Base-by-base conservation (phyloP, 2,888 invertebrate species). In the Spicauda simplicius region DNA sequence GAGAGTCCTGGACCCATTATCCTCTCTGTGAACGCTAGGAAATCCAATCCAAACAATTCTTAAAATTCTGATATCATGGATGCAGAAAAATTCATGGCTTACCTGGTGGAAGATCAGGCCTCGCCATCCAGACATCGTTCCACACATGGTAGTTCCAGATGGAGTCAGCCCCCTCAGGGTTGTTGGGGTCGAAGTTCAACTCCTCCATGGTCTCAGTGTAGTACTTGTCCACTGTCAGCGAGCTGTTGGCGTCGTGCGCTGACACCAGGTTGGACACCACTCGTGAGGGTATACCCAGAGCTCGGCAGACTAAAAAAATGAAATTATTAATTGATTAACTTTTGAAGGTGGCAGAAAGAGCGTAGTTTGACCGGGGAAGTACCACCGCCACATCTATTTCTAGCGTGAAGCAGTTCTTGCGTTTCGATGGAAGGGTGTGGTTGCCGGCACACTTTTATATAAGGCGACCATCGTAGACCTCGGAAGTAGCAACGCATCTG, bases 81-180 rank as follows among this genome's bases (percentile, higher is more conserved):
- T 2, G 25, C 25, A 25, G 5, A 4, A 25, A 5, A 5, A 25
- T 25, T 25, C 25, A 25, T 25, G 5, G 14, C 7, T 68, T 76
- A 94, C 94, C 95, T 72, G 94, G 92, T 0, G 95, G 95, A 33
- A 96, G 93, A 83, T 97, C 97, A 8, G 96, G 96, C 68, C 97
- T 91, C 0, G 96, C 94, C 97, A 97, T 97, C 96, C 97, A 97
- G 0, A 96, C 96, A 75, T 97, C 97, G 79, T 96, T 97, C 97
- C 97, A 97, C 8, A 97, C 97, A 78, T 97, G 97, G 82, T 96
- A 97, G 85, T 97, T 97, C 97, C 97, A 97, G 74, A 97, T 95
- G 12, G 97, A 96, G 82, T 97, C 97, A 57, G 95, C 95, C 1
- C 95, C 95, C 25, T 86, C 87, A 0, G 94, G 94, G 77, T 96